Conservation (phyloP, 2,888 invertebrate species). For the Melanotus villosus region DNA sequence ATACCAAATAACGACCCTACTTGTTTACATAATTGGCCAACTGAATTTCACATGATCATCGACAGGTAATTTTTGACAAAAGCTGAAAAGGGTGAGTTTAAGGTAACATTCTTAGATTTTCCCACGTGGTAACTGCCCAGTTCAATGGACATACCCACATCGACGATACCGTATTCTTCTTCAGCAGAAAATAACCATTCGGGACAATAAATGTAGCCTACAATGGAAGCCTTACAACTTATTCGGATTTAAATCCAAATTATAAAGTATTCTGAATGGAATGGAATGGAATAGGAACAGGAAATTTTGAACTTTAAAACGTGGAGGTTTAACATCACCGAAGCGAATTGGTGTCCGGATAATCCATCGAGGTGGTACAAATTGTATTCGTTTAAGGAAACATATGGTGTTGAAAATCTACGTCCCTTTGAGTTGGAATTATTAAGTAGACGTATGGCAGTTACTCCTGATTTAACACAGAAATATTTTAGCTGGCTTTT, state of each 20-base stretch:
- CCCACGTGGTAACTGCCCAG: constrained; percentile 86
- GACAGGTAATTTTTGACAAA: constrained; percentile 74
- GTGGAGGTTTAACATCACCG: constrained; percentile 82
- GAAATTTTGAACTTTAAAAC: too few species aligned
- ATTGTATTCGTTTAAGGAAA: constrained; percentile 80
- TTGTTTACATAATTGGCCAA: constrained; percentile 79
- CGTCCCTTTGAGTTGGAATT: constrained; percentile 65
- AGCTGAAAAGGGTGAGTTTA: too few species aligned
- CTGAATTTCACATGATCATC: constrained; percentile 79
- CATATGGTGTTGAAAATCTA: constrained; percentile 69
- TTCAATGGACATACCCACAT: constrained; percentile 88
- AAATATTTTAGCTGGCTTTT: constrained; percentile 59
- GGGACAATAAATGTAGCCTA: constrained; percentile 80
- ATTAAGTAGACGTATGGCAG: constrained; percentile 63
- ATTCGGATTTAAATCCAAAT: constrained; percentile 74
- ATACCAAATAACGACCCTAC: constrained; percentile 77
- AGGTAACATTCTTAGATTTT: too few species aligned
- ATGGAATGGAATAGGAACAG: constrained; percentile 54
- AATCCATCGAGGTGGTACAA: constrained; percentile 79
- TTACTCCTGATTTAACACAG: constrained; percentile 62
- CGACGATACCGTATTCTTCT: constrained; percentile 82
- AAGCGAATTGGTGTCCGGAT: constrained; percentile 75
- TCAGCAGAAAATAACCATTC: constrained; percentile 70
- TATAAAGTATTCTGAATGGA: constrained; percentile 62
- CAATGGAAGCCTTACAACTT: constrained; percentile 83